A percentile compares a stretch with the other conserved stretches of the same genome.
Evolutionary conservation across 2,797 vertebrate species (phyloP).

Genomic region (Macroramphosus scolopax): DNA sequence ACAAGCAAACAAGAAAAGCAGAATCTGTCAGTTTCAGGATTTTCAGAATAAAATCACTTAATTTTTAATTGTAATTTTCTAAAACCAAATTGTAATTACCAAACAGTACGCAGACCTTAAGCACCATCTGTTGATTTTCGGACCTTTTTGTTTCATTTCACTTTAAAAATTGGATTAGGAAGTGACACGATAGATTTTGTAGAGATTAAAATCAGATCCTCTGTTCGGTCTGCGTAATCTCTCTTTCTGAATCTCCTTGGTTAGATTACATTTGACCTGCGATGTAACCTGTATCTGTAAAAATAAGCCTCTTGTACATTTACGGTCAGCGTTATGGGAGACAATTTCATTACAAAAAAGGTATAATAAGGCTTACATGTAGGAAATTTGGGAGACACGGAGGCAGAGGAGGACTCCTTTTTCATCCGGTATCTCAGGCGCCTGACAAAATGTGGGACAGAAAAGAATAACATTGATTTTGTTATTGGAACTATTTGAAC

Average conservation of each 20-base stretch:
- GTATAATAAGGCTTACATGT: slow-evolving; percentile 79
- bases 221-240: slow-evolving; percentile 45
- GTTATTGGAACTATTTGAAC: too few species aligned
- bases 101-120: neutral
- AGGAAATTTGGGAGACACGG: slow-evolving; percentile 73
- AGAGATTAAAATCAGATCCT: slow-evolving; percentile 41
- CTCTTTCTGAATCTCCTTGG: slow-evolving; percentile 20
- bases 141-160: slow-evolving; percentile 21
- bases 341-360: neutral
- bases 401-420: slow-evolving; percentile 75
- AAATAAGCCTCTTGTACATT: slow-evolving; percentile 18
- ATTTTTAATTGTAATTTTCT: too few species aligned
- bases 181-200: slow-evolving; percentile 15
- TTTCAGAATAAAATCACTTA: too few species aligned
- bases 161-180: slow-evolving; percentile 31
- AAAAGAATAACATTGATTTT: too few species aligned
- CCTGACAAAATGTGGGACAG: slow-evolving; percentile 53
- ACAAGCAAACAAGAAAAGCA: too few species aligned
- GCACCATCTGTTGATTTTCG: neutral
- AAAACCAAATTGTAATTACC: too few species aligned
- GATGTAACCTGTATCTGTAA: neutral
- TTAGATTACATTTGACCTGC: slow-evolving; percentile 34
- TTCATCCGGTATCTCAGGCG: slow-evolving; percentile 86
- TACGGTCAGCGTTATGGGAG: neutral
- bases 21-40: too few species aligned